Conservation (phyloP, 2,888 invertebrate genomes). For the Kryphioiulus occultus region DNA sequence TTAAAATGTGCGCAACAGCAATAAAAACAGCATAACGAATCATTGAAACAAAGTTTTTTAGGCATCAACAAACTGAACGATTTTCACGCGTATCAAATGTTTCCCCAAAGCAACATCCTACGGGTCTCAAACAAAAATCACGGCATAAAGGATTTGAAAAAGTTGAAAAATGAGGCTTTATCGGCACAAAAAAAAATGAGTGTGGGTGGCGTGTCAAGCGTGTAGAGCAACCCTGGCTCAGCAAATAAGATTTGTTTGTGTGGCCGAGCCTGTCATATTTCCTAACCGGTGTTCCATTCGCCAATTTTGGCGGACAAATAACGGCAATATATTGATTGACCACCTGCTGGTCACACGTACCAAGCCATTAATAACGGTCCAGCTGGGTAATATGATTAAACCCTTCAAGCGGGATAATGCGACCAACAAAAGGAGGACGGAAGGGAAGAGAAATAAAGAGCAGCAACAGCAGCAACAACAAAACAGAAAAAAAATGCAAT, state of each 20-base stretch:
- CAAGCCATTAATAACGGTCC: conserved; percentile 23
- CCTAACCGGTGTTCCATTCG: conserved; percentile 1
- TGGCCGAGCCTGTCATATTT: conserved; percentile 5
- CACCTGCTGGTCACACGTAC: conserved; percentile 15
- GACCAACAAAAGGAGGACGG: conserved; percentile 3
- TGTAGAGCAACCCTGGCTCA: background rate
- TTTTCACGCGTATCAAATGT: background rate
- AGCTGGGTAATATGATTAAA: conserved; percentile 23
- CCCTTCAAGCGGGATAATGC: conserved; percentile 23
- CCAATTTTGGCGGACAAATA: conserved; percentile 23
- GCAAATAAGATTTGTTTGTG: conserved; percentile 6
- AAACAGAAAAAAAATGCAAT: background rate
- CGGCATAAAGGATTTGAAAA: background rate
- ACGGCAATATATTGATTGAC: conserved; percentile 23
- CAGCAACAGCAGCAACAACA: background rate
- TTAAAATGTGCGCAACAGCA: too few species aligned
- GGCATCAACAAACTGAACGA: background rate
- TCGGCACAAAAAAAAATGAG: background rate
- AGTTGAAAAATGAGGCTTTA: background rate
- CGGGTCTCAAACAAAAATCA: background rate
- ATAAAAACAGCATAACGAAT: too few species aligned
- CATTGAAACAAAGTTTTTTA: too few species aligned
- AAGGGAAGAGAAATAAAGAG: background rate
- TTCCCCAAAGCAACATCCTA: background rate
- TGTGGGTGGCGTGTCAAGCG: background rate